Base-by-base conservation (phyloP, 1,140 invertebrate genomes). In the Diachasmimorpha longicaudata region DNA sequence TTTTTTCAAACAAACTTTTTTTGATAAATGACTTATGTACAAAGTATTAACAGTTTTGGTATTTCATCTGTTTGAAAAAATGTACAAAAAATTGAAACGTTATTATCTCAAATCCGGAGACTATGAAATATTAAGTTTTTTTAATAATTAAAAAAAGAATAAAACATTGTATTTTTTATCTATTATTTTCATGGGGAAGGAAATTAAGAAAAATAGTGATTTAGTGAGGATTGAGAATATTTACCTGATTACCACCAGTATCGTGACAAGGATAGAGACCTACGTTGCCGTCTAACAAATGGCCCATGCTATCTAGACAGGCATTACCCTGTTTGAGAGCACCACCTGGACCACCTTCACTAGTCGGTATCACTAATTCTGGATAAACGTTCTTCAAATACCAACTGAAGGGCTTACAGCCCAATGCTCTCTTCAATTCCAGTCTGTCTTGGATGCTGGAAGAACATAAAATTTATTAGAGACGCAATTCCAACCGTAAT, bases 351-450 rank as follows among this genome's bases (percentile, higher is more conserved):
- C 90, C 89, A 1, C 89, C 90, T 75, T 91, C 83, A 6, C 91
- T 91, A 23, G 91, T 91, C 0, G 95, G 95, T 71, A 96, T 92
- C 82, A 93, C 91, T 69, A 98, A 89, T 88, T 98, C 96, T 13
- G 98, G 98, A 90, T 98, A 99, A 23, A 99, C 97, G 85, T 99
- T 95, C 79, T 97, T 93, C 81, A 99, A 87, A 89, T 98, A 99
- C 98, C 98, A 99, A 81, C 95, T 94, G 90, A 99, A 99, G 10
- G 95, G 93, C 85, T 99, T 98, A 88, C 98, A 99, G 58, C 97
- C 91, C 16, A 99, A 90, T 80, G 92, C 92, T 82, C 95, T 91
- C 77, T 96, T 92, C 58, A 99, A 87, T 42, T 93, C 92, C 75
- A 97, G 88, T 73, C 98, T 92, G 82, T 97, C 95, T 70, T 95